These are phyloP conservation scores for Sciurus vulgaris DNA, from an alignment of 2,797 vertebrate genomes.

Conservation along the genomic window DNA sequence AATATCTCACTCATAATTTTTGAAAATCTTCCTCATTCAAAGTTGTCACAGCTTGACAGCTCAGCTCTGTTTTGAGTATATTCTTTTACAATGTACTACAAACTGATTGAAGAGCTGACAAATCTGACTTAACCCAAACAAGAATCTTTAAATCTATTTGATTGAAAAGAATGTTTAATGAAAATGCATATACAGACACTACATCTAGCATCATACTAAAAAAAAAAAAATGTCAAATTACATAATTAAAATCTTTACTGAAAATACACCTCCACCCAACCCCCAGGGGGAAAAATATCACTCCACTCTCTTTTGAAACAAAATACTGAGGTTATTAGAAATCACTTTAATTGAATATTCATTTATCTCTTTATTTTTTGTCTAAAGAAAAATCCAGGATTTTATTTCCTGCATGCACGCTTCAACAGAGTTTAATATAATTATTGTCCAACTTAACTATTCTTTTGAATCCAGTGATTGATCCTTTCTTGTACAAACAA, in stretches of 20 bases:
- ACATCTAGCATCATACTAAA: conserved; percentile 59
- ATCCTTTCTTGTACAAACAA: conserved; percentile 50
- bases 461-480: conserved; percentile 51
- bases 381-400: conserved; percentile 51
- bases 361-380: conserved; percentile 32
- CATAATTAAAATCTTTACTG: conserved; percentile 78
- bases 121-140: conserved; percentile 84
- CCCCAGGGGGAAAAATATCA: not conserved
- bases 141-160: conserved; percentile 80
- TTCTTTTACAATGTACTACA: conserved; percentile 83
- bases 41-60: conserved; percentile 86
- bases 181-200: conserved; percentile 76
- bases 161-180: conserved; percentile 82
- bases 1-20: conserved; percentile 87
- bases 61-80: conserved; percentile 81
- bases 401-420: conserved; percentile 51
- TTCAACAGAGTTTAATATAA: conserved; percentile 38
- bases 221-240: conserved; percentile 60
- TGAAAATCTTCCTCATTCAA: conserved; percentile 87
- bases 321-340: conserved; percentile 65
- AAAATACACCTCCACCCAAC: conserved; percentile 67
- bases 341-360: conserved; percentile 59
- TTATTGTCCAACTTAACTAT: not conserved
- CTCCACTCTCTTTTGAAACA: conserved; percentile 43
- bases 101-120: conserved; percentile 85